Conservation (phyloP, 2,113 vertebrate genomes). For the Brevimyrus niger region DNA sequence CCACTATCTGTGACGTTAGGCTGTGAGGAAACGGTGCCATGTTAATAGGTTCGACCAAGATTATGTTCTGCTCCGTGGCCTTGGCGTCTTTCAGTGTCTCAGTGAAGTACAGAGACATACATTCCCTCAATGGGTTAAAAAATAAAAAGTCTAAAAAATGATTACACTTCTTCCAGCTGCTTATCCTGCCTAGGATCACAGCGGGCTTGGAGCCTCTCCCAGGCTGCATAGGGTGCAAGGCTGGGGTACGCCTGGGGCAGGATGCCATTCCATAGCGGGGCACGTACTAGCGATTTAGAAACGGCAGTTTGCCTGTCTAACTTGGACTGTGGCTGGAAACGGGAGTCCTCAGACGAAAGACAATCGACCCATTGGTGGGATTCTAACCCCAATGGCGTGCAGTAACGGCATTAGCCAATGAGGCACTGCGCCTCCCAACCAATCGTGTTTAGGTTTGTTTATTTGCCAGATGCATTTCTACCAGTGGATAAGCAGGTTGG, state of each 20-base stretch:
- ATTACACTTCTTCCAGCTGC: neutral
- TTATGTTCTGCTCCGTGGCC: neutral
- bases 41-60: neutral
- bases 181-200: neutral
- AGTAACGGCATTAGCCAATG: neutral
- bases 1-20: neutral
- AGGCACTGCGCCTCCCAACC: neutral
- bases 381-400: neutral
- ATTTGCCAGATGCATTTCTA: neutral
- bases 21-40: neutral
- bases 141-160: neutral
- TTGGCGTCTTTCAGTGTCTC: neutral
- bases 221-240: neutral
- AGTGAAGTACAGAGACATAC: neutral
- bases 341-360: neutral
- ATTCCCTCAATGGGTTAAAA: neutral
- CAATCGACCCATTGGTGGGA: neutral
- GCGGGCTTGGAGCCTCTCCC: neutral
- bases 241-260: neutral
- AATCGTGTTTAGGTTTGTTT: neutral
- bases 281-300: neutral
- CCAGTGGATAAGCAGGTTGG: neutral
- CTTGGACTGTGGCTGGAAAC: neutral
- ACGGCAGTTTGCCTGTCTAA: neutral
- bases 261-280: slow-evolving; percentile 2